Percentiles rank a stretch among this genome's conserved stretches.
phyloP scores from a whole-genome alignment of 2,113 vertebrate genomes.

The Numida meleagris region DNA sequence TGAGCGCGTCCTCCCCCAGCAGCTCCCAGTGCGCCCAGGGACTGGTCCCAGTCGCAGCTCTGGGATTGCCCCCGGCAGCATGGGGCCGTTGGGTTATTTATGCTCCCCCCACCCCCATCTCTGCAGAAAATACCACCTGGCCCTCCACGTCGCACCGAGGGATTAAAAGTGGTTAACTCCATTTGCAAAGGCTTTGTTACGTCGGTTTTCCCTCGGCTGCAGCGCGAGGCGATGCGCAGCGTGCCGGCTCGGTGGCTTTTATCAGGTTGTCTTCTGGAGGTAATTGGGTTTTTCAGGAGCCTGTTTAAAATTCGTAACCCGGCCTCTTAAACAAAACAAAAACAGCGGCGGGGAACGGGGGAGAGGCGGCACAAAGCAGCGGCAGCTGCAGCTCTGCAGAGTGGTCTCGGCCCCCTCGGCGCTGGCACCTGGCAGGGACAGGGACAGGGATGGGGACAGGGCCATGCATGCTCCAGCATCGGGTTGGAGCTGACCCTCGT shows the following conservation, averaged over 20 bases:
- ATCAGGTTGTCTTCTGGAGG: conserved; percentile 68
- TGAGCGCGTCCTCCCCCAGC: conserved; percentile 42
- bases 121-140: conserved; percentile 63
- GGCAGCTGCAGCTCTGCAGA: conserved; percentile 32
- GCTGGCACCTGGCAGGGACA: not conserved
- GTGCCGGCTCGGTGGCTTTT: conserved; percentile 65
- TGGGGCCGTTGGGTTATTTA: conserved; percentile 37
- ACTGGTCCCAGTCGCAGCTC: not conserved
- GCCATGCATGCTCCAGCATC: not conserved
- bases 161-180: conserved; percentile 73
- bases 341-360: conserved; percentile 43
- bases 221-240: conserved; percentile 64
- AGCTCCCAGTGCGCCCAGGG: not conserved
- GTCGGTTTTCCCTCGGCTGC: conserved; percentile 64
- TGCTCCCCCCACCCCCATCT: not conserved
- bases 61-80: not conserved
- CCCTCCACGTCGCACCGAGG: conserved; percentile 18
- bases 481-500: not conserved
- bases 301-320: conserved; percentile 61
- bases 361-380: conserved; percentile 36
- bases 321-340: conserved; percentile 52
- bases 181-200: conserved; percentile 73
- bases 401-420: not conserved
- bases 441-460: not conserved
- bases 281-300: conserved; percentile 62